Evolutionary conservation across 2,888 invertebrate genomes (phyloP).

Genomic region (Papilio protenor): DNA sequence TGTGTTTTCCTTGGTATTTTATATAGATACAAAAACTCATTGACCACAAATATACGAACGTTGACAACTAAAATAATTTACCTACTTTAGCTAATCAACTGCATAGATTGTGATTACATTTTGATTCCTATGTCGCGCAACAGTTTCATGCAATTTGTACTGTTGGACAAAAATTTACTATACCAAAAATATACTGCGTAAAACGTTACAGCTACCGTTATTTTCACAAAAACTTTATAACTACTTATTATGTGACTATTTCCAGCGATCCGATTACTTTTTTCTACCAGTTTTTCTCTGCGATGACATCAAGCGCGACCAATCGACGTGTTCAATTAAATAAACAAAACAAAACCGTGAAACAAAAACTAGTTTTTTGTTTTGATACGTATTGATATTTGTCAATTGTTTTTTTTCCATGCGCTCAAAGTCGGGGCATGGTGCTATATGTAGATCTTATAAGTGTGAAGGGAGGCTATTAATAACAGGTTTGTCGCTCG

Average conservation of each 20-base stretch:
- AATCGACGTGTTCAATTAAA: background rate
- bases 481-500: background rate
- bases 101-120: background rate
- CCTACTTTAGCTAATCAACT: background rate
- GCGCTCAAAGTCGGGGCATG: background rate
- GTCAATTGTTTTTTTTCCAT: background rate
- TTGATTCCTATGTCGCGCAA: background rate
- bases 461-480: background rate
- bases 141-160: background rate
- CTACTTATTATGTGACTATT: background rate
- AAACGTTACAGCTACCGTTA: background rate
- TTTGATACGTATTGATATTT: background rate
- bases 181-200: background rate
- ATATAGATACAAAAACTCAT: background rate
- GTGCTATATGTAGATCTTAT: background rate
- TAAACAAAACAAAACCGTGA: slow-evolving; percentile 1
- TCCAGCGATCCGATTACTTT: background rate
- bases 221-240: background rate
- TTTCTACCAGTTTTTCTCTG: background rate
- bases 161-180: background rate
- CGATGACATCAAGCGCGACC: background rate
- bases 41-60: background rate
- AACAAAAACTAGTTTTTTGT: background rate
- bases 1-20: background rate
- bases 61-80: background rate